Base-by-base conservation (phyloP, 2,797 vertebrate species). In the Emydoidea blandingii region DNA sequence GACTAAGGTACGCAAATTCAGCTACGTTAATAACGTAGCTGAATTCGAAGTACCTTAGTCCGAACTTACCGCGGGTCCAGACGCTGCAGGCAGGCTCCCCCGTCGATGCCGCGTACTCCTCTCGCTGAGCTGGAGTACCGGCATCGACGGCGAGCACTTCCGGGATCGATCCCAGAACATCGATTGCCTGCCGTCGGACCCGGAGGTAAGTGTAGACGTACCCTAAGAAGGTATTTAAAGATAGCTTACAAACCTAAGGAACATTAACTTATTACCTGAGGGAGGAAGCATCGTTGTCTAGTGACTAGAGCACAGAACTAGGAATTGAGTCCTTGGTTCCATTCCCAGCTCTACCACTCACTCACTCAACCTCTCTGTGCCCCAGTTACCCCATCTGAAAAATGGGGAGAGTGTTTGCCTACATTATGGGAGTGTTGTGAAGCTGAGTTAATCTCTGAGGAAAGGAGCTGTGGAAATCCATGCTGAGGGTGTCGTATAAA, bases 331-430 rank as follows among this genome's bases (percentile, higher is more conserved):
- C 92, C 90, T 92, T 88, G 68, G 86, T 95, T 96, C 68, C 81
- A 1, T 91, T 95, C 93, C 83, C 68, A 81, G 96, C 93, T 91
- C 56, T 92, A 2, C 3, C 93, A 57, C 81, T 89, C 94, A 86
- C 83, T 94, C 90, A 41, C 83, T 34, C 57, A 31, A 83, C 90
- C 95, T 72, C 25, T 84, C 74, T 31, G 29, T 78, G 47, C 41
- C 27, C 44, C 27, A 47, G 44, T 78, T 78, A 78, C 15, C 44
- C 44, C 23, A 31, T 62, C 87, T 95, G 93, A 97, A 80, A 96
- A 96, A 95, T 96, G 87, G 90, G 59, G 21, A 89, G 92, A 95
- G 89, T 96, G 86, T 87, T 91, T 91, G 91, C 14, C 91, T 94
- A 56, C 68, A 12, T 93, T 94, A 94, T 92, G 86, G 79, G 90